A percentile compares a stretch with the other conserved stretches of the same genome.
Conservation (phyloP, 2,888 invertebrate genomes). For the Plutella xylostella region DNA sequence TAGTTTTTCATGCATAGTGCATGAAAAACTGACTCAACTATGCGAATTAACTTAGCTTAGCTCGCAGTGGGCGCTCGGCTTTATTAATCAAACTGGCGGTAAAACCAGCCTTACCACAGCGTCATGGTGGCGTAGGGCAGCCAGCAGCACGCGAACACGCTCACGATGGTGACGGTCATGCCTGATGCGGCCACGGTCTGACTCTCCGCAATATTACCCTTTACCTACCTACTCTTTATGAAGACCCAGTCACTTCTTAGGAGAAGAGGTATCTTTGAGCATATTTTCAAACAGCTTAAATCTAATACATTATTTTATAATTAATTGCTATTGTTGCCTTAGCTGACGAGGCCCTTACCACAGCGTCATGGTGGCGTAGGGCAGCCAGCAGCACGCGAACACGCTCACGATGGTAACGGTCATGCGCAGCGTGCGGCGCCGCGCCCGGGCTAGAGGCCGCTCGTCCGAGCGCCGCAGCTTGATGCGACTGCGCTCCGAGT, state of each 20-base stretch:
- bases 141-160: conserved; percentile 82
- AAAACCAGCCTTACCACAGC: conserved; percentile 81
- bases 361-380: conserved; percentile 80
- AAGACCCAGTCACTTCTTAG: too few relatives aligned
- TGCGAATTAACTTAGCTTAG: too few relatives aligned
- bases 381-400: conserved; percentile 83
- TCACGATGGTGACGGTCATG: conserved; percentile 83
- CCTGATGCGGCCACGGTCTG: conserved; percentile 74
- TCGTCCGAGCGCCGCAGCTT: conserved; percentile 75
- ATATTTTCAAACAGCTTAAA: too few relatives aligned
- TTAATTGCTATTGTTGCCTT: too few relatives aligned
- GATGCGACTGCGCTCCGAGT: conserved; percentile 56
- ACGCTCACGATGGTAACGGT: conserved; percentile 81
- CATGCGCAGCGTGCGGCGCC: conserved; percentile 78
- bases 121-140: conserved; percentile 82
- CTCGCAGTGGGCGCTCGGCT: too few relatives aligned
- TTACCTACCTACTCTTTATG: too few relatives aligned
- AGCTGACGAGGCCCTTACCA: too few relatives aligned
- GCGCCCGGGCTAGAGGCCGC: conserved; percentile 76
- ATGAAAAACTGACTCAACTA: too few relatives aligned
- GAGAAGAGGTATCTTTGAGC: too few relatives aligned
- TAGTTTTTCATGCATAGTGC: too few relatives aligned
- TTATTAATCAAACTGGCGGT: too few relatives aligned
- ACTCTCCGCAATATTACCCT: conserved; percentile 81
- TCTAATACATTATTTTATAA: too few relatives aligned